Conservation (phyloP, 2,113 vertebrate species). For the Phrynosoma platyrhinos region DNA sequence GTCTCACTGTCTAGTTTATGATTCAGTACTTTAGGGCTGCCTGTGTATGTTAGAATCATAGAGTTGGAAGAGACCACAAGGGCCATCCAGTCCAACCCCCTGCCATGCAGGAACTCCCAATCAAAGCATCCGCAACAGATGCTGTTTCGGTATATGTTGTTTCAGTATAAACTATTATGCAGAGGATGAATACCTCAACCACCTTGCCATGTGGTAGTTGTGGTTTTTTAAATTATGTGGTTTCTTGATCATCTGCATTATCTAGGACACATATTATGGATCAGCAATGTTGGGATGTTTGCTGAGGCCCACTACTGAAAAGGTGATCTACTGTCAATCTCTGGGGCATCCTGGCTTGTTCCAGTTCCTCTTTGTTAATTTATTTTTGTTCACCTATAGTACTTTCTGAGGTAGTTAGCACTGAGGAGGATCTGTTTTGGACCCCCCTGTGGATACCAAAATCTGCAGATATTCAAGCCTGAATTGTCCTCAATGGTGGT, state of each 20-base stretch:
- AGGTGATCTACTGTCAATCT: too few relatives aligned
- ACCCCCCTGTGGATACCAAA: too few relatives aligned
- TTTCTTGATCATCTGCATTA: background rate
- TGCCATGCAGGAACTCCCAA: too few relatives aligned
- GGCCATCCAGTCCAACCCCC: too few relatives aligned
- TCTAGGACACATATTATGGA: background rate
- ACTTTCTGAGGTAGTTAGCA: background rate
- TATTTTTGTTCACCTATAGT: background rate
- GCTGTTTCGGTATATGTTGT: too few relatives aligned
- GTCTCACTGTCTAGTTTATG: background rate
- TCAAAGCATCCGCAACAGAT: too few relatives aligned
- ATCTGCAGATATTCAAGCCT: too few relatives aligned
- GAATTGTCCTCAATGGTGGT: too few relatives aligned
- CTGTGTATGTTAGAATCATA: too few relatives aligned
- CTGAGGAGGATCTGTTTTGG: too few relatives aligned
- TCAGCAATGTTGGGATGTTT: background rate
- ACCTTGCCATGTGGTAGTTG: background rate
- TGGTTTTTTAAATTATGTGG: background rate
- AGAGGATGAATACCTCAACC: background rate
- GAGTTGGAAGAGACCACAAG: too few relatives aligned
- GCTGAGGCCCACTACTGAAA: background rate
- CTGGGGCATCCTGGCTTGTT: too few relatives aligned
- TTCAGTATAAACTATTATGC: background rate
- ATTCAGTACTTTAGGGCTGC: background rate
- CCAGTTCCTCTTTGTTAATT: background rate